These are phyloP conservation scores for Chionis minor DNA, from an alignment of 2,113 vertebrate genomes.

Conservation along the genomic window DNA sequence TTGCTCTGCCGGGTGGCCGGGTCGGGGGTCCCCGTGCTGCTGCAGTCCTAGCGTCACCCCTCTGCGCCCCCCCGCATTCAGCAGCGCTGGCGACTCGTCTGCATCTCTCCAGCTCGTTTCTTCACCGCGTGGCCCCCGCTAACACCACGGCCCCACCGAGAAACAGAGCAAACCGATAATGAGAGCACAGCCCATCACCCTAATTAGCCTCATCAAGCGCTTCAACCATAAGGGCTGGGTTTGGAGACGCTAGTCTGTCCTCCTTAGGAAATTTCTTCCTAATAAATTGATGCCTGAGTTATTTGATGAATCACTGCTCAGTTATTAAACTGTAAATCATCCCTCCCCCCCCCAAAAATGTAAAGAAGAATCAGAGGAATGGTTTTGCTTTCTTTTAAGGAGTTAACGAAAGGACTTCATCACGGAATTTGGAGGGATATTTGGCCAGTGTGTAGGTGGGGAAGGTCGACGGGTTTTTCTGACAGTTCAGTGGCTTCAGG, in stretches of 20 bases:
- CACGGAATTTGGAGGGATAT: not conserved
- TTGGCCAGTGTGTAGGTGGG: not conserved
- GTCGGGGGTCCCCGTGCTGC: not conserved
- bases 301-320: not conserved
- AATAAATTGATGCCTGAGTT: not conserved
- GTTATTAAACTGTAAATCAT: constrained; percentile 30
- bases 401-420: not conserved
- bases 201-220: not conserved
- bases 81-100: not conserved
- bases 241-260: not conserved
- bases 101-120: not conserved
- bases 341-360: not conserved
- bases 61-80: not conserved
- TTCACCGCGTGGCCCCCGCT: not conserved
- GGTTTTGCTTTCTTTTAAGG: not conserved
- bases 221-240: not conserved
- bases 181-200: not conserved
- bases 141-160: not conserved
- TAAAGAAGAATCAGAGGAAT: not conserved
- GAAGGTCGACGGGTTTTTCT: not conserved
- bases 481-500: not conserved
- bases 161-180: not conserved
- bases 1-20: not conserved
- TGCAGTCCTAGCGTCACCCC: not conserved
- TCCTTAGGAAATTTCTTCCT: not conserved